Evolutionary conservation across 2,888 invertebrate species (phyloP), one percentile per base, ranked within the genome.

Genomic region (Brenthis hecate): DNA sequence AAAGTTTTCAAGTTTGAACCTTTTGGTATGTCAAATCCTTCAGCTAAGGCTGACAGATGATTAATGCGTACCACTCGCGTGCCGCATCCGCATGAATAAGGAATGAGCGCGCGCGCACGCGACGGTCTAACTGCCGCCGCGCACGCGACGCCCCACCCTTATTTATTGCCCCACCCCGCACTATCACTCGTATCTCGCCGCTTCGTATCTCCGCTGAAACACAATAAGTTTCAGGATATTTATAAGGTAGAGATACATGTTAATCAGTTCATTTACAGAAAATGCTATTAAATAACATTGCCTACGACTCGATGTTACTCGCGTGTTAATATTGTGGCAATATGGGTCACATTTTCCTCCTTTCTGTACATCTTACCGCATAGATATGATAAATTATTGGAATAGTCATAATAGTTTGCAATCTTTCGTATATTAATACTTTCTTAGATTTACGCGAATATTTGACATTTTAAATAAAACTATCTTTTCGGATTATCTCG

Each of bases 71-170:
- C 73, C 60, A 72, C 75, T 87, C 78, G 91, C 91, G 91, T 89
- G 92, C 80, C 76, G 73, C 75, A 76, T 76, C 82, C 81, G 87
- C 85, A 91, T 92, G 92, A 92, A 92, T 92, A 92, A 88, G 85
- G 84, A 90, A 92, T 89, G 92, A 91, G 89, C 88, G 91, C 91
- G 81, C 77, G 91, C 91, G 92, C 92, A 92, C 92, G 92, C 91
- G 85, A 91, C 85, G 83, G 80, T 81, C 84, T 81, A 85, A 86
- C 86, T 78, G 84, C 87, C 83, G 80, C 78, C 80, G 82, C 83
- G 81, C 85, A 83, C 85, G 85, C 84, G 78, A 85, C 84, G 80
- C 73, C 73, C 76, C 72, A 72, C 79, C 79, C 76, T 78, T 77
- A 79, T 80, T 80, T 80, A 80, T 80, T 66, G 71, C 78, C 73